These are phyloP conservation scores for Bicyclus anynana DNA, from an alignment of 1,140 invertebrate species.

Conservation along the genomic window DNA sequence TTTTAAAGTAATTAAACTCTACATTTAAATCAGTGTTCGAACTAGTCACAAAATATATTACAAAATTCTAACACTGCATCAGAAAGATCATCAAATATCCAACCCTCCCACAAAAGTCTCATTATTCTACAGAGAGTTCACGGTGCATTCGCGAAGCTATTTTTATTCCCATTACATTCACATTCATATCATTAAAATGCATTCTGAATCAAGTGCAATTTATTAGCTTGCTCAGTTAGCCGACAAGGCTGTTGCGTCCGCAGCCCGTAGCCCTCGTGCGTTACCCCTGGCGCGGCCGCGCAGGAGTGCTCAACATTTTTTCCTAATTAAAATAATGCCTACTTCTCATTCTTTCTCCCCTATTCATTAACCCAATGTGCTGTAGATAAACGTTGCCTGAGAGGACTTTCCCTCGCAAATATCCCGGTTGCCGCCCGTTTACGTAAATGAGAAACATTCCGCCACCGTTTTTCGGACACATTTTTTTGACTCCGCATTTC, in stretches of 20 bases:
- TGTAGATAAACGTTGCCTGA: constrained; percentile 70
- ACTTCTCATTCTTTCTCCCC: constrained; percentile 69
- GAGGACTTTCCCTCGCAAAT: constrained; percentile 67
- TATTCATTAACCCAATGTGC: constrained; percentile 74
- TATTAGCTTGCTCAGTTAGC: constrained; percentile 39
- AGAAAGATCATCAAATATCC: not conserved
- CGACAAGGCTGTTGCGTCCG: constrained; percentile 25
- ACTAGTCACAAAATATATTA: no score
- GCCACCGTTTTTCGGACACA: constrained; percentile 50
- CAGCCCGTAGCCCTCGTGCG: constrained; percentile 26
- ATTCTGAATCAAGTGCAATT: constrained; percentile 37
- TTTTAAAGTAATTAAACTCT: no score
- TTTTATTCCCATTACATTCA: constrained; percentile 14
- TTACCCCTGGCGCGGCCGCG: constrained; percentile 28
- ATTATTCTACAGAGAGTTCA: constrained; percentile 12
- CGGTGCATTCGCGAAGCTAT: constrained; percentile 13
- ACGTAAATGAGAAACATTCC: constrained; percentile 59
- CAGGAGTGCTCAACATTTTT: constrained; percentile 54
- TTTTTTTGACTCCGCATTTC: constrained; percentile 41
- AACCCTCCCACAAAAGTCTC: constrained; percentile 6
- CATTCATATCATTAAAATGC: constrained; percentile 27
- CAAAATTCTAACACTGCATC: not conserved
- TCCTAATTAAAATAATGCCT: constrained; percentile 76
- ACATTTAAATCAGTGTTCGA: no score
- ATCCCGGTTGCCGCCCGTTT: constrained; percentile 61